Evolutionary conservation across 2,113 vertebrate genomes (phyloP).

Genomic region (Peromyscus leucopus): DNA sequence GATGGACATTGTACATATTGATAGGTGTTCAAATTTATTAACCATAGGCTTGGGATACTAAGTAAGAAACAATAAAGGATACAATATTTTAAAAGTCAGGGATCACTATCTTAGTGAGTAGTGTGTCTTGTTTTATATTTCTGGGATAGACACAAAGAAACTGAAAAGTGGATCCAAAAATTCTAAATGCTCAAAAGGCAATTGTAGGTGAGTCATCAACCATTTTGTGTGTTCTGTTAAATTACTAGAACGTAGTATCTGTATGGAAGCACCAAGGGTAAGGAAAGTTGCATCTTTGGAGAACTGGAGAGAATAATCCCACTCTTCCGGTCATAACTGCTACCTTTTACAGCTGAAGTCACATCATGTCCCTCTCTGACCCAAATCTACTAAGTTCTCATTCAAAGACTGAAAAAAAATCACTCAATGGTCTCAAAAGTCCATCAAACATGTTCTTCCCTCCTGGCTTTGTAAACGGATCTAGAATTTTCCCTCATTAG

Average conservation of each 20-base stretch:
- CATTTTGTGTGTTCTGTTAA: not conserved
- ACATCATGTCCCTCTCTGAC: not conserved
- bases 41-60: not conserved
- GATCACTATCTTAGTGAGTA: not conserved
- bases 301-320: accelerated
- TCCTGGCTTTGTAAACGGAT: not conserved
- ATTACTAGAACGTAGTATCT: not conserved
- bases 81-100: constrained; percentile 20
- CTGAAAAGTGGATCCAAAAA: not conserved
- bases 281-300: not conserved
- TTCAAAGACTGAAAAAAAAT: not conserved
- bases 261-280: not conserved
- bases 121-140: not conserved
- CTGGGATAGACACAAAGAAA: not conserved
- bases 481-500: not conserved
- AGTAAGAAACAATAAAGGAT: not conserved
- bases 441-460: not conserved
- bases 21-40: not conserved
- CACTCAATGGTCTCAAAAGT: not conserved
- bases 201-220: not conserved
- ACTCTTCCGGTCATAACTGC: not conserved
- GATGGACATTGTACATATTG: not conserved
- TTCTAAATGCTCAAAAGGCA: not conserved
- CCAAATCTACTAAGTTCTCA: not conserved
- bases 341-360: not conserved